Base-by-base conservation (phyloP, 1,140 invertebrate genomes). In the Anadara kagoshimensis region DNA sequence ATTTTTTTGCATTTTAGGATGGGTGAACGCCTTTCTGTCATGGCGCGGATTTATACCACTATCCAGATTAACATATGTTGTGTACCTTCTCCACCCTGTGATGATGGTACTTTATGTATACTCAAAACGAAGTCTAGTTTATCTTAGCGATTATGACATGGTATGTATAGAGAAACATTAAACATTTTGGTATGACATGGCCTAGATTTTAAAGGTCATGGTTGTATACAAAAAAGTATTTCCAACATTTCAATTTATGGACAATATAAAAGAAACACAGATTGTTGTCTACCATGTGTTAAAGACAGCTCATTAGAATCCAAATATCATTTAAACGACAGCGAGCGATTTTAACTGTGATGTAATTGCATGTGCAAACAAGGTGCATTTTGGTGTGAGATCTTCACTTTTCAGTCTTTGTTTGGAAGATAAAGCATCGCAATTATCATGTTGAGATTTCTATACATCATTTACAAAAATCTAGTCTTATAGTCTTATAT, bases 21-120 rank as follows among this genome's bases (percentile, higher is more conserved):
- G 90, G 41, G 93, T 95, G 36, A 92, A 93, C 58, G 92, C 91
- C 0, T 88, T 96, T 24, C 90, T 98, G n/a, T 95, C 94, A 1
- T 94, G 94, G 86, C 91, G 92, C 51, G 92, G 94, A 0, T 91
- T 96, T 58, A 92, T 96, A 78, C 96, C 96, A 0, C 90, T 97
- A 18, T 95, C 94, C 75, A 91, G 95, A 62, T 91, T 98, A 41
- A 96, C 96, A 2, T 98, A 97, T 88, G 94, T 94, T 85, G 94
- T 95, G 7, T 98, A 97, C 87, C 91, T 98, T 44, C 92, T 97
- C 18, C 96, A 97, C 90, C 85, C 90, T 1, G 71, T 89, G 18
- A 75, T 90, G 26, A 83, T 90, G 63, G 64, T 79, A 5, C 36
- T 79, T 4, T 77, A 75, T 49, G 58, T 76, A 0, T 73, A 49